phyloP scores from a whole-genome alignment of 2,888 invertebrate genomes.

The Stegophylla sp. region DNA sequence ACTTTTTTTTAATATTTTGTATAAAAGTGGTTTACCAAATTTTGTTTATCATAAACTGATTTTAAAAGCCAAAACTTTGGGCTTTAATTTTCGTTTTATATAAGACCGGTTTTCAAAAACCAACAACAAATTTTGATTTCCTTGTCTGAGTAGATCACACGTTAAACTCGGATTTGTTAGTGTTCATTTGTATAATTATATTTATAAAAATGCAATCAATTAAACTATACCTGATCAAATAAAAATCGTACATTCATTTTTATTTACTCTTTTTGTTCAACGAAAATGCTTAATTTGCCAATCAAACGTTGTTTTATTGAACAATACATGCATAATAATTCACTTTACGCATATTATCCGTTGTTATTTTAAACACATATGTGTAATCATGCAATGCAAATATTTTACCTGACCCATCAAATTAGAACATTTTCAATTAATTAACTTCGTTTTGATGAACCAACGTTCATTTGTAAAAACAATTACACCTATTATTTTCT shows the following conservation, averaged over 20 bases:
- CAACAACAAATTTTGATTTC: too few species aligned
- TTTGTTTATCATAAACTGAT: too few species aligned
- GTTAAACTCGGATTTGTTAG: too few species aligned
- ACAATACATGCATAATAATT: not conserved
- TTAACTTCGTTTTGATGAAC: not conserved
- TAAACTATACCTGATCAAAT: not conserved
- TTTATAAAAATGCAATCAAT: too few species aligned
- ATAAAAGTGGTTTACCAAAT: too few species aligned
- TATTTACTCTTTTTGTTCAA: not conserved
- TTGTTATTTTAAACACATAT: not conserved
- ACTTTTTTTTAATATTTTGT: too few species aligned
- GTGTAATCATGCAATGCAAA: not conserved
- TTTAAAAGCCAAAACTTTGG: too few species aligned
- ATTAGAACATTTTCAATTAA: not conserved
- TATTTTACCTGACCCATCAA: conserved; percentile 1
- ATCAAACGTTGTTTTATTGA: not conserved
- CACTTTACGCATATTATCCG: not conserved
- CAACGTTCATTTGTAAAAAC: not conserved
- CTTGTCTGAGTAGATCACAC: too few species aligned
- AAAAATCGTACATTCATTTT: not conserved
- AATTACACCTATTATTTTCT: not conserved
- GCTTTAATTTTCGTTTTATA: too few species aligned
- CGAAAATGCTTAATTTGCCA: not conserved
- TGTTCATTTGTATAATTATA: too few species aligned
- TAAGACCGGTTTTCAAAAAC: too few species aligned